Percentiles rank a stretch among this genome's conserved stretches.
These are phyloP conservation scores for Pipistrellus pygmaeus DNA, from an alignment of 2,797 vertebrate genomes.

Conservation along the genomic window DNA sequence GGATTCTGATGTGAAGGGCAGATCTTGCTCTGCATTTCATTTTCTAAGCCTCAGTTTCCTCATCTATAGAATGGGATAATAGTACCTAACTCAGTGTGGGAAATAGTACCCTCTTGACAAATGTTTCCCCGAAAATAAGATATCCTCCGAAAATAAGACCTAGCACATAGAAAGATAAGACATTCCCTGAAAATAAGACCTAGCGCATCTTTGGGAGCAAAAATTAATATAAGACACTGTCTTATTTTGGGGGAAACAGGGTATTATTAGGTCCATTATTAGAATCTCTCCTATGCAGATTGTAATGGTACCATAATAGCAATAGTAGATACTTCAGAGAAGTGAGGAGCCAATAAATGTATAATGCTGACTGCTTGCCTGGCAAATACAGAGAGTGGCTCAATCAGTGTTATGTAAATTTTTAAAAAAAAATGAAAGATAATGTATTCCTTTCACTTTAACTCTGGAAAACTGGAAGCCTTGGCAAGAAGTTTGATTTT, in stretches of 20 bases:
- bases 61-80: background rate
- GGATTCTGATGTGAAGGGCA: no score
- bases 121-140: background rate
- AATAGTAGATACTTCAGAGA: background rate
- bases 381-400: background rate
- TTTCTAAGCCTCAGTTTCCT: background rate
- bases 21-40: no score
- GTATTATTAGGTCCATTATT: background rate
- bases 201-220: no score
- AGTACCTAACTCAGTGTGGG: background rate
- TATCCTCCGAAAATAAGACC: no score
- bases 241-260: no score
- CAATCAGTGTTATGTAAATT: background rate
- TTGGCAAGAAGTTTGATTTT: slow-evolving; percentile 26
- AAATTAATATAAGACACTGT: no score
- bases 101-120: background rate
- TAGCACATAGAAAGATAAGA: no score
- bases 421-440: background rate
- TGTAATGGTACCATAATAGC: background rate
- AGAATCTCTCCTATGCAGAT: background rate
- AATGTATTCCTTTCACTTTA: background rate
- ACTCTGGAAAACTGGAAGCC: slow-evolving; percentile 2
- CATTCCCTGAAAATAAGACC: no score
- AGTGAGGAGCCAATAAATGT: background rate
- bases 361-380: background rate